phyloP scores from a whole-genome alignment of 2,888 invertebrate genomes.

The Zygothrica quintamaculata region DNA sequence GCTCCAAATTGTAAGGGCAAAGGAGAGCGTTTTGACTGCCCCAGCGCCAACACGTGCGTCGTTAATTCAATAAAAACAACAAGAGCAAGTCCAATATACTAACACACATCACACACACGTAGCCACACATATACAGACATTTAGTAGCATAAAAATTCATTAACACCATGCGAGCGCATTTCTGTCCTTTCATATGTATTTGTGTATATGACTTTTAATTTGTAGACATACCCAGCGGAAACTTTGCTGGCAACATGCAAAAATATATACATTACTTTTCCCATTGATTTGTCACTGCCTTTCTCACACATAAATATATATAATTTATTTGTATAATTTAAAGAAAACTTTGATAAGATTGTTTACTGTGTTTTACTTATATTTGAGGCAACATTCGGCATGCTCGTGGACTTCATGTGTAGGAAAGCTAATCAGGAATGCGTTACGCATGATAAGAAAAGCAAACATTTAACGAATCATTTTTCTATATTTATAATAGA shows the following conservation, averaged over 20 bases:
- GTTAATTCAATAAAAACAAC: constrained; percentile 70
- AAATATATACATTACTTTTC: neutral
- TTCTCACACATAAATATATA: constrained; percentile 1
- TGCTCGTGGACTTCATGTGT: no score
- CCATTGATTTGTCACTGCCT: neutral
- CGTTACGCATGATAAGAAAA: no score
- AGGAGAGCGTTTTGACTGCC: constrained; percentile 48
- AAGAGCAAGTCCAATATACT: constrained; percentile 39
- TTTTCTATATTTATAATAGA: no score
- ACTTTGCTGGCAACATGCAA: neutral
- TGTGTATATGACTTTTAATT: constrained; percentile 16
- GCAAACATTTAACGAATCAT: no score
- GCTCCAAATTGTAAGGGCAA: constrained; percentile 31
- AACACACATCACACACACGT: constrained; percentile 15
- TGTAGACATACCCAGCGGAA: constrained; percentile 24
- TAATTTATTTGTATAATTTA: no score
- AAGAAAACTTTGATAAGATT: no score
- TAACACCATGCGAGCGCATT: constrained; percentile 61
- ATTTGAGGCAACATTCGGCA: no score
- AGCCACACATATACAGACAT: neutral
- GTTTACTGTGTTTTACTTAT: no score
- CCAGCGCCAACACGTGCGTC: constrained; percentile 68
- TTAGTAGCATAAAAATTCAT: constrained; percentile 65
- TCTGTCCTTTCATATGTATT: constrained; percentile 25
- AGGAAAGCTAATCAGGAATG: neutral